Conservation (phyloP, 1,140 invertebrate species). For the Drosophila fuyamai region DNA sequence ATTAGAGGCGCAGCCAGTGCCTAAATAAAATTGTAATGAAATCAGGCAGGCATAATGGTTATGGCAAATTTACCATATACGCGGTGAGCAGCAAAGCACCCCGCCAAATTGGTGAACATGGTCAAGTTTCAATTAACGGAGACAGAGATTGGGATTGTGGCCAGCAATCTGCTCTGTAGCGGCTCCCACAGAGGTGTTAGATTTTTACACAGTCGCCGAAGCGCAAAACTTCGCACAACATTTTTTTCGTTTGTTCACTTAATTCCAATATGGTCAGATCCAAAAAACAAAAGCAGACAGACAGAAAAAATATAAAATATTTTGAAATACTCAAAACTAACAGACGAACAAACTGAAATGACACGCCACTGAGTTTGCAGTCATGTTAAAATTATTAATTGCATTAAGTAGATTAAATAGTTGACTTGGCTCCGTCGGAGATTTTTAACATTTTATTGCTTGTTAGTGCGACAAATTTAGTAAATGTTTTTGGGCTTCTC, state of each 20-base stretch:
- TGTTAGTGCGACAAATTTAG: conserved; percentile 84
- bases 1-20: conserved; percentile 72
- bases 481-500: conserved; percentile 72
- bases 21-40: conserved; percentile 81
- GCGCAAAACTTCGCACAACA: conserved; percentile 59
- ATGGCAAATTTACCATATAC: conserved; percentile 82
- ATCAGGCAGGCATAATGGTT: conserved; percentile 74
- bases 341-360: conserved; percentile 43
- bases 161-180: conserved; percentile 24
- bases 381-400: conserved; percentile 84
- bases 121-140: conserved; percentile 79
- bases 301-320: conserved; percentile 24
- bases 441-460: conserved; percentile 84
- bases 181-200: conserved; percentile 52
- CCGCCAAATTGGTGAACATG: conserved; percentile 77
- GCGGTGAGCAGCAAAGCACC: conserved; percentile 25
- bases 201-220: conserved; percentile 54
- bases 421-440: conserved; percentile 59
- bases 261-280: conserved; percentile 36
- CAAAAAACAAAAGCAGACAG: conserved; percentile 23
- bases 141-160: conserved; percentile 35
- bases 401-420: conserved; percentile 84
- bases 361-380: conserved; percentile 68
- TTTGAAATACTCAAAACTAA: conserved; percentile 57
- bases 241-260: conserved; percentile 31